Percentiles rank a stretch among this genome's conserved stretches.
These are phyloP conservation scores for Deroptyus accipitrinus DNA, from an alignment of 2,113 vertebrate species.

Conservation along the genomic window DNA sequence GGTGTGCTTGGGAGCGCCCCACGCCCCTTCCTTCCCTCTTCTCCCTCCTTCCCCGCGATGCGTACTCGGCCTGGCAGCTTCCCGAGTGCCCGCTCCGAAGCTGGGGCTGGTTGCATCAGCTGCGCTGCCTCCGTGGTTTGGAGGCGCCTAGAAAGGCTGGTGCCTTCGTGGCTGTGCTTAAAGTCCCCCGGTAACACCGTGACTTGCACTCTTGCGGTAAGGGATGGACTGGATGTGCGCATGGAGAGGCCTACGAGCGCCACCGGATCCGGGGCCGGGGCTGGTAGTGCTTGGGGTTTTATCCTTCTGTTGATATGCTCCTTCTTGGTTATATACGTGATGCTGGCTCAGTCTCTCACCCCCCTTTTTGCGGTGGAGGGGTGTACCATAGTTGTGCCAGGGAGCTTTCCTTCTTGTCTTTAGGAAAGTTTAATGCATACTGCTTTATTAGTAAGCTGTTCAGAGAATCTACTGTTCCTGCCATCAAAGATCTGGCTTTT, in stretches of 20 bases:
- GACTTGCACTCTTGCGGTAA: rapidly evolving
- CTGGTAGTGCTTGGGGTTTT: rapidly evolving
- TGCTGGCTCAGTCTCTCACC: rapidly evolving
- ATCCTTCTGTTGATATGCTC: rapidly evolving
- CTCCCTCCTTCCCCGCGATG: neutral
- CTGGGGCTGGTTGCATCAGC: neutral
- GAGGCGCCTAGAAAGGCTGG: neutral
- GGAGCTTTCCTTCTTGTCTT: neutral
- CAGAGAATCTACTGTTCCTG: neutral
- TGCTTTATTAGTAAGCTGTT: neutral
- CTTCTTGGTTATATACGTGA: rapidly evolving
- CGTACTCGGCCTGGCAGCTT: neutral
- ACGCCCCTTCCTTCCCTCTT: neutral
- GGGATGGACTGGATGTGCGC: neutral
- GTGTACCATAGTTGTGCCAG: rapidly evolving
- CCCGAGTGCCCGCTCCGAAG: neutral
- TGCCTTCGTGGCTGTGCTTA: neutral
- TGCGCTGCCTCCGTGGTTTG: neutral
- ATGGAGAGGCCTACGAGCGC: neutral
- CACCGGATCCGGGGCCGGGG: neutral
- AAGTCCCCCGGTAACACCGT: neutral
- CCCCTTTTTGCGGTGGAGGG: rapidly evolving
- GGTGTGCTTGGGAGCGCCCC: neutral
- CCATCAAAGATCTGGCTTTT: rapidly evolving
- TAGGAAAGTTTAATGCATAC: rapidly evolving